Percentiles rank a stretch among this genome's conserved stretches.
Evolutionary conservation across 2,113 vertebrate species (phyloP).

Genomic region (Collichthys lucidus): DNA sequence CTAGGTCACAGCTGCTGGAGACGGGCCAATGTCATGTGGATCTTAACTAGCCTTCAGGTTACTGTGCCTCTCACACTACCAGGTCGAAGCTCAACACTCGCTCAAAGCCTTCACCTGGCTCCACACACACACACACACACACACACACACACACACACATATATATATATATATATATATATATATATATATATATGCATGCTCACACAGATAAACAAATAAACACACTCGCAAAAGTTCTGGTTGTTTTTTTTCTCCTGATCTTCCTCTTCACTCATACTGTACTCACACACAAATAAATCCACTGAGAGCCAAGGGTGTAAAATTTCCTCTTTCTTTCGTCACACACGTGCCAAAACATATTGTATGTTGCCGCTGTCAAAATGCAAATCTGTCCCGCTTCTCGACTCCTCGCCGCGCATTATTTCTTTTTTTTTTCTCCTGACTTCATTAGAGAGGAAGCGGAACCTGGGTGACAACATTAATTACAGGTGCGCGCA

Average conservation of each 20-base stretch:
- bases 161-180: not conserved
- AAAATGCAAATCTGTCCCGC: slow-evolving; percentile 66
- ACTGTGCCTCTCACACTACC: slow-evolving; percentile 60
- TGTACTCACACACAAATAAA: slow-evolving; percentile 18
- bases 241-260: not conserved
- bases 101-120: slow-evolving; percentile 76
- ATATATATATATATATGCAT: not conserved
- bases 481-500: slow-evolving; percentile 74
- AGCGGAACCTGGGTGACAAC: slow-evolving; percentile 66
- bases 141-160: not conserved
- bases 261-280: not conserved
- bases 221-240: slow-evolving; percentile 4
- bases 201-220: not conserved
- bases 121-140: slow-evolving; percentile 43
- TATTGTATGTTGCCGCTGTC: slow-evolving; percentile 57
- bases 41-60: slow-evolving; percentile 73
- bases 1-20: slow-evolving; percentile 77
- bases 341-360: slow-evolving; percentile 59
- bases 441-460: slow-evolving; percentile 68
- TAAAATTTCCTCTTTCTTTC: slow-evolving; percentile 32
- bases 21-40: slow-evolving; percentile 65
- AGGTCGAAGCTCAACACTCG: slow-evolving; percentile 68
- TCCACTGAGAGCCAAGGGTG: slow-evolving; percentile 19
- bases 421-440: slow-evolving; percentile 28
- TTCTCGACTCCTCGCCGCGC: slow-evolving; percentile 26